Evolutionary conservation across 2,797 vertebrate genomes (phyloP), one percentile per base, ranked within the genome.

Genomic region (Labroides dimidiatus): DNA sequence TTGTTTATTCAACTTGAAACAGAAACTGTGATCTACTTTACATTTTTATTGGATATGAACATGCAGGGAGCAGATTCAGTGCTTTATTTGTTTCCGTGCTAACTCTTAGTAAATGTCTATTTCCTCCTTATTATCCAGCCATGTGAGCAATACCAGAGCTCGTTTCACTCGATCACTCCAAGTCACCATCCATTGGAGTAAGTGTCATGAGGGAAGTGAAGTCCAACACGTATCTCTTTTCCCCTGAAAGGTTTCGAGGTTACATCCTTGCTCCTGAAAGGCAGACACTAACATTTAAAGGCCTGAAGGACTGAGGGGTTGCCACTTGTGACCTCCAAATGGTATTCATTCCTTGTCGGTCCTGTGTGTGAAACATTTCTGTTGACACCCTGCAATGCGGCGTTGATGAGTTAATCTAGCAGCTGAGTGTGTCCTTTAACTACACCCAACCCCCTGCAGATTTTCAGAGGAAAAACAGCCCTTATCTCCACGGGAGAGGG

Each of bases 391-490:
- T 79, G 93, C 94, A 95, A 95, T 95, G 94, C 69, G 60, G 92
- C 69, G 93, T 93, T 95, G 94, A 95, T 94, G 94, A 95, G 91
- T 95, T 94, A 93, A 95, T 95, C 94, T 93, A 94, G 94, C 94
- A 95, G 93, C 94, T 95, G 94, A 95, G 91, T 90, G 88, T 93
- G 92, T 93, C 92, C 92, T 94, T 92, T 85, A 80, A 85, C 80
- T 87, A 78, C 84, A 70, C 85, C 81, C 76, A 60, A 69, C 85
- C 87, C 86, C 86, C 88, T 49, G 78, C 42, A 75, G 87, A 86
- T 92, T 91, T 92, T 90, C 77, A 77, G 85, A 75, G 84, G 78
- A 91, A 91, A 89, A 89, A 87, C 81, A 81, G 48, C 43, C 78
- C 81, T 84, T 81, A 89, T 89, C 90, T 90, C 82, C 72, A 73